Conservation (phyloP, 2,797 vertebrate genomes). For the Cephalopachus bancanus region DNA sequence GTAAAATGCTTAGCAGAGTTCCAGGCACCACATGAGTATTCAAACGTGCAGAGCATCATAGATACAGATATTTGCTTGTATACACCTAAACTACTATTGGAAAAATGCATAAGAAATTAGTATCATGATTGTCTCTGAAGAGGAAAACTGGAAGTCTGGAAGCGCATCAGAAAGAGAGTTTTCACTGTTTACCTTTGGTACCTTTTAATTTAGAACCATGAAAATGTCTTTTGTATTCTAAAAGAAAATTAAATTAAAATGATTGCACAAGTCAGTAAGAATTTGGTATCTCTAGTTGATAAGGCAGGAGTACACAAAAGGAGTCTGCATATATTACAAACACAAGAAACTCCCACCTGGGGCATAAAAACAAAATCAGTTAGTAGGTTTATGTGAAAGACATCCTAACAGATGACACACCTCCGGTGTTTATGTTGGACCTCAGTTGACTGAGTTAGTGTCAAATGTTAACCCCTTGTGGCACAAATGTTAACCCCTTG, state of each 20-base stretch:
- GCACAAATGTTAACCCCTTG: not conserved
- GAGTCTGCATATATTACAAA: not conserved
- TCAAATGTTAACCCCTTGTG: not conserved
- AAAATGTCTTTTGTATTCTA: not conserved
- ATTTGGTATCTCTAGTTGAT: not conserved
- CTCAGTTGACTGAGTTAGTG: not conserved
- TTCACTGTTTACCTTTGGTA: not conserved
- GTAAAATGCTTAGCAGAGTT: not conserved
- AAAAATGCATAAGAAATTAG: not conserved
- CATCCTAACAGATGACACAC: not conserved
- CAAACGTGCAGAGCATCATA: not conserved
- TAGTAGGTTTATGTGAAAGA: conserved; percentile 31
- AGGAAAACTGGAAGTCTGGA: not conserved
- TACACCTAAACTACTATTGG: not conserved
- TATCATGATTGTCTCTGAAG: not conserved
- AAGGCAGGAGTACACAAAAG: not conserved
- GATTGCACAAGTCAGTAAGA: conserved; percentile 19
- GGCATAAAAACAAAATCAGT: not conserved
- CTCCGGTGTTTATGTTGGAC: not conserved
- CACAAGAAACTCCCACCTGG: conserved; percentile 19
- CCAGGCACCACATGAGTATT: not conserved
- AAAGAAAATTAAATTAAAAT: conserved; percentile 27
- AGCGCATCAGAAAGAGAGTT: not conserved
- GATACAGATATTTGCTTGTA: not conserved
- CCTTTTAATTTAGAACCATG: not conserved